Evolutionary conservation across 2,888 invertebrate genomes (phyloP).

Genomic region (Hemithea aestivaria): DNA sequence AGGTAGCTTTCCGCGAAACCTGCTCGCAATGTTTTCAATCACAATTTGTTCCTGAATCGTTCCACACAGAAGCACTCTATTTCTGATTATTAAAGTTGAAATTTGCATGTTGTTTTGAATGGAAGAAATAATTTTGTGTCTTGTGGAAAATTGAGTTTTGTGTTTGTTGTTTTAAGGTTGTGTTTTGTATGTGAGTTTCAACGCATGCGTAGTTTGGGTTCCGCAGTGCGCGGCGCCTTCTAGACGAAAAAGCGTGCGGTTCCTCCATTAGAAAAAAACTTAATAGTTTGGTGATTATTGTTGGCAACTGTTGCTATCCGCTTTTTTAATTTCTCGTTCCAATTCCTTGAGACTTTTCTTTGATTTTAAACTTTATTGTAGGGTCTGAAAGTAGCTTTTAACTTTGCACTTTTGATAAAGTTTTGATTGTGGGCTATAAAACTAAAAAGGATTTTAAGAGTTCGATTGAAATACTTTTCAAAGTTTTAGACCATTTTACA

Average conservation of each 20-base stretch:
- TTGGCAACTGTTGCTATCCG: conserved; percentile 13
- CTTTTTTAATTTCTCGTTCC: too few relatives aligned
- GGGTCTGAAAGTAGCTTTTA: too few relatives aligned
- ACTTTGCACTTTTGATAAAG: too few relatives aligned
- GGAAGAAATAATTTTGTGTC: neutral
- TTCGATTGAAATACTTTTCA: too few relatives aligned
- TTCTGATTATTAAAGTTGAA: neutral
- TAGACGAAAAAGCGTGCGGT: conserved; percentile 66
- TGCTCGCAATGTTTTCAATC: conserved; percentile 19
- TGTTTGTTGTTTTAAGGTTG: conserved; percentile 8
- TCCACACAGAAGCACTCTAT: conserved; percentile 1
- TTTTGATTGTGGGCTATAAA: too few relatives aligned
- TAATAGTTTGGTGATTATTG: conserved; percentile 39
- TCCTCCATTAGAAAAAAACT: conserved; percentile 58
- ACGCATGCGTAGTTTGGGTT: conserved; percentile 70
- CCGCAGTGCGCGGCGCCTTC: conserved; percentile 77
- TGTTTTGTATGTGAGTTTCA: conserved; percentile 26
- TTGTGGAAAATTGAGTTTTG: conserved; percentile 15
- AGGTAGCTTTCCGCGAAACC: neutral
- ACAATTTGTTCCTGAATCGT: conserved; percentile 21
- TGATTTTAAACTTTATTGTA: too few relatives aligned
- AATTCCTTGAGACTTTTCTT: too few relatives aligned
- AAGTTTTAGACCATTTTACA: too few relatives aligned
- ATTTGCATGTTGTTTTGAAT: neutral
- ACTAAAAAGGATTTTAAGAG: too few relatives aligned